Evolutionary conservation across 2,113 vertebrate species (phyloP).

Genomic region (Athene noctua): DNA sequence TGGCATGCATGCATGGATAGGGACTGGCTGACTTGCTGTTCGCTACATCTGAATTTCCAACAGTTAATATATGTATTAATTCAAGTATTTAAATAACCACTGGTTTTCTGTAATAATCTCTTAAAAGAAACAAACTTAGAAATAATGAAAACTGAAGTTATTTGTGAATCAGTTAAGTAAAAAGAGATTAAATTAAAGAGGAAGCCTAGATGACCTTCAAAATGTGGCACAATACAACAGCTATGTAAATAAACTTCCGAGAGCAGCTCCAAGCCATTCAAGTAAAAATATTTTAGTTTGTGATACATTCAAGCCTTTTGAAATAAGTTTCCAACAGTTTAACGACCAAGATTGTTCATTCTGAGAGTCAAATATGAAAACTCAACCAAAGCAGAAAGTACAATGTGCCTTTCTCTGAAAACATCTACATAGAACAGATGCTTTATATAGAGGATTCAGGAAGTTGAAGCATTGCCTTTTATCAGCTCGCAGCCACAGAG

Average conservation of each 20-base stretch:
- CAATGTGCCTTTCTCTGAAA: constrained; percentile 29
- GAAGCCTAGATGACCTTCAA: background rate
- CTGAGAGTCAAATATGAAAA: constrained; percentile 1
- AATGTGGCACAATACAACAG: background rate
- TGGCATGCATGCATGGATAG: fast-evolving
- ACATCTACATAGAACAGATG: constrained; percentile 7
- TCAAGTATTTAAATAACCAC: background rate
- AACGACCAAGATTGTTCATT: background rate
- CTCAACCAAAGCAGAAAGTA: constrained; percentile 5
- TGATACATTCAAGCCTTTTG: background rate
- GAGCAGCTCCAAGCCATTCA: constrained; percentile 14
- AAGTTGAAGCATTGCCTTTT: constrained; percentile 42
- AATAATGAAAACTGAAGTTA: background rate
- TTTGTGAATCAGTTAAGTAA: background rate
- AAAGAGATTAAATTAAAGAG: background rate
- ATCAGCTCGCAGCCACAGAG: constrained; percentile 32
- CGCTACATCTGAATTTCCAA: background rate
- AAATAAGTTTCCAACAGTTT: constrained; percentile 37
- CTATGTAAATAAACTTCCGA: constrained; percentile 39
- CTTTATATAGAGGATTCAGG: constrained; percentile 55
- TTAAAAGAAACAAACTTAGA: background rate
- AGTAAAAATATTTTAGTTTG: background rate
- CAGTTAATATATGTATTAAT: background rate
- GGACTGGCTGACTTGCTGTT: background rate
- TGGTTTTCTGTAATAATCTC: background rate